Evolutionary conservation across 2,888 invertebrate species (phyloP).

Genomic region (Eupithecia centaureata): DNA sequence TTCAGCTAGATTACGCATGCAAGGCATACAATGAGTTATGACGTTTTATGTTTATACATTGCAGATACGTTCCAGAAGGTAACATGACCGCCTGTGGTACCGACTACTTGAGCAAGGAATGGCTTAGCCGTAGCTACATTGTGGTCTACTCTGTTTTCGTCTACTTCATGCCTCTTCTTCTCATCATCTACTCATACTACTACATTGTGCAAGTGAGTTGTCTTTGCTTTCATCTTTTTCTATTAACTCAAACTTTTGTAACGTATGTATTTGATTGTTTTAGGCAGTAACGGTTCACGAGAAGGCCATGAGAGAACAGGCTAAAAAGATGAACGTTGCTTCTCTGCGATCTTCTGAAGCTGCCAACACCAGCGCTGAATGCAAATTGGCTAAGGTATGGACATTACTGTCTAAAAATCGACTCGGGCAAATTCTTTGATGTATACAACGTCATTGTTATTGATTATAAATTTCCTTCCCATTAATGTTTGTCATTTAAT

Average conservation of each 20-base stretch:
- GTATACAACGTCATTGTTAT: not conserved
- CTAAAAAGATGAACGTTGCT: conserved; percentile 97
- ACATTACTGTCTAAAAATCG: not conserved
- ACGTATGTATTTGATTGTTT: conserved; percentile 31
- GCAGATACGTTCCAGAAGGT: conserved; percentile 95
- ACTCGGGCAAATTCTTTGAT: not conserved
- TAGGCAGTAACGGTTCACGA: conserved; percentile 93
- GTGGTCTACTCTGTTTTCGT: conserved; percentile 90
- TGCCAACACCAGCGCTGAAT: conserved; percentile 91
- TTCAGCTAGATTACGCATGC: not conserved
- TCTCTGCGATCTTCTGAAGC: conserved; percentile 92
- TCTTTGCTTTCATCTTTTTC: not conserved
- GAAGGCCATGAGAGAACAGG: conserved; percentile 94
- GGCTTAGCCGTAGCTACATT: conserved; percentile 91
- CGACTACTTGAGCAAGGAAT: conserved; percentile 91
- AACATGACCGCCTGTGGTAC: conserved; percentile 97
- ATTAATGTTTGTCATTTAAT: not conserved
- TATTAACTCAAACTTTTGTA: not conserved
- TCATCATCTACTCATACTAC: conserved; percentile 94
- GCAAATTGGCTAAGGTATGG: conserved; percentile 90
- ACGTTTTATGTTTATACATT: not conserved
- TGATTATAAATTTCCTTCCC: not conserved
- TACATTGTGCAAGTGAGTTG: conserved; percentile 90
- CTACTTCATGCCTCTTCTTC: conserved; percentile 89
- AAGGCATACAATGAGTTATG: not conserved